Evolutionary conservation across 2,888 invertebrate genomes (phyloP), one percentile per base, ranked within the genome.

Genomic region (Agrochola lota): DNA sequence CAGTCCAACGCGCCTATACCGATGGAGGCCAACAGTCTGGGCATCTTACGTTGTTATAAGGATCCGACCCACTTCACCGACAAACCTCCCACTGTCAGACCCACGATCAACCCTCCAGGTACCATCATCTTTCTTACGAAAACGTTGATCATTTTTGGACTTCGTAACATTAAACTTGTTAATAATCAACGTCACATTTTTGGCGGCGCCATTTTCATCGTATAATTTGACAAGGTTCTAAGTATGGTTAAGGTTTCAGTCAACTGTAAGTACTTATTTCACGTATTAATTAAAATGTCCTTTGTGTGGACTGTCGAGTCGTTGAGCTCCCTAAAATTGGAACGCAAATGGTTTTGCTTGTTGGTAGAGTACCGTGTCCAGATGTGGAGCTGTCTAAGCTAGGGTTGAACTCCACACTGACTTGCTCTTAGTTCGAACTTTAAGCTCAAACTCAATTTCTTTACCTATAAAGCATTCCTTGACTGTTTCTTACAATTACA

Each of bases 1-100:
- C 97, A 97, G 87, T 97, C 97, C 0, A 96, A 94, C 2, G 97
- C 97, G 0, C 97, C 97, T 0, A 95, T 97, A 40, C 97, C 97
- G 0, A 97, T 97, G 88, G 97, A 97, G 79, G 95, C 97, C 71
- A 96, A 97, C 75, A 94, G 96, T 0, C 94, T 97, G 0, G 97
- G 97, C n/a, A 91, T 97, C 52, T 95, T 97, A 17, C 92, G 96
- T 5, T 97, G 97, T 59, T 98, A 97, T 91, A 97, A 97, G 77
- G 98, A 98, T 89, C 97, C 97, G 0, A 97, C 97, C 0, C 95
- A 96, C 87, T 98, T 98, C 92, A 91, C 92, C 0, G 94, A 94
- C 0, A 95, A 95, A 62, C 96, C 97, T 0, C 97, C 97, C 0
- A 95, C 96, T 0, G 95, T 96, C 11, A 94, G 97, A 62, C 97